A percentile compares a stretch with the other conserved stretches of the same genome.
phyloP scores from a whole-genome alignment of 2,888 invertebrate genomes.

The Hanleya hanleyi region DNA sequence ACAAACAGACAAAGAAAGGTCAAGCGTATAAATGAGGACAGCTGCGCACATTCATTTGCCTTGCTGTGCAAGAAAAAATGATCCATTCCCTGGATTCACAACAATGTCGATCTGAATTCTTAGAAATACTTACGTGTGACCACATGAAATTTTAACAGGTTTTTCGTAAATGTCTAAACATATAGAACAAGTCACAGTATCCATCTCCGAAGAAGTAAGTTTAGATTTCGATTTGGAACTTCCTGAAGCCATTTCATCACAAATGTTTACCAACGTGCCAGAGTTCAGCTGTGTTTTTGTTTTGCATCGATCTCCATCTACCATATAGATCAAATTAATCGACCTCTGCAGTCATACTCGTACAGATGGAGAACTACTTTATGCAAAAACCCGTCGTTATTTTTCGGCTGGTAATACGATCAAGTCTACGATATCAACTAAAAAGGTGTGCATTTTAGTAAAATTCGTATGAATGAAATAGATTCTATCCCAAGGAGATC shows the following conservation, averaged over 20 bases:
- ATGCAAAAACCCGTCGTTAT: too few species aligned
- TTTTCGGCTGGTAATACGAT: too few species aligned
- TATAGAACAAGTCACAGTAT: constrained; percentile 48
- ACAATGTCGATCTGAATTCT: too few species aligned
- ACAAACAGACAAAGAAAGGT: neutral
- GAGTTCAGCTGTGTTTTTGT: constrained; percentile 9
- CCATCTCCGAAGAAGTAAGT: neutral
- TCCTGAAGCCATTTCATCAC: constrained; percentile 7
- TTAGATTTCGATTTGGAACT: neutral
- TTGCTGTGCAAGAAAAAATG: neutral
- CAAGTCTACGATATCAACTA: too few species aligned
- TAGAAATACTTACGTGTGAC: constrained; percentile 52
- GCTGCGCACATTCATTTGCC: constrained; percentile 1
- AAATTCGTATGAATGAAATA: too few species aligned
- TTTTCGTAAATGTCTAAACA: constrained; percentile 53
- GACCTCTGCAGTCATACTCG: too few species aligned
- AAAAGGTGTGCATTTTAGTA: too few species aligned
- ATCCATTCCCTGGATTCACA: neutral
- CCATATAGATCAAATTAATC: too few species aligned
- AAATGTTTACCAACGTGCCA: constrained; percentile 3
- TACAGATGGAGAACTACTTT: too few species aligned
- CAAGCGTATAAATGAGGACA: neutral
- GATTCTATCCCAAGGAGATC: too few species aligned
- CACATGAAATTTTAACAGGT: constrained; percentile 55
- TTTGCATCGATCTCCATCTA: constrained; percentile 1